phyloP scores from a whole-genome alignment of 1,140 invertebrate genomes.

The Rhyzopertha dominica region DNA sequence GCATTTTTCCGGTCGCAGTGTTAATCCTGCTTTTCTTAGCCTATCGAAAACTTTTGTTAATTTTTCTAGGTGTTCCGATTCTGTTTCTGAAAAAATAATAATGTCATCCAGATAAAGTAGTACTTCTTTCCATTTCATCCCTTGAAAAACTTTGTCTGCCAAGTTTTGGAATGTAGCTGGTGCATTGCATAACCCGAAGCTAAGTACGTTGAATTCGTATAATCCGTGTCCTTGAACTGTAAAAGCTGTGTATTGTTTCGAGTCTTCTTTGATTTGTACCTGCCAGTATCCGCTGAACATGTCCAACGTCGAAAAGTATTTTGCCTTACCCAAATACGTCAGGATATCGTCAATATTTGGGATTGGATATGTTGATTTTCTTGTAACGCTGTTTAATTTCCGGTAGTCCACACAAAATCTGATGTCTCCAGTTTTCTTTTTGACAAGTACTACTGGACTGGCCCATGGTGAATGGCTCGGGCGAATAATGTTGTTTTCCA shows the following conservation, averaged over 20 bases:
- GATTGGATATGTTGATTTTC: constrained; percentile 46
- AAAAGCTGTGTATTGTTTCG: constrained; percentile 46
- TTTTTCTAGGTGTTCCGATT: constrained; percentile 1
- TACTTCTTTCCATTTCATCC: constrained; percentile 19
- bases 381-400: constrained; percentile 42
- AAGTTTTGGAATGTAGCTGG: constrained; percentile 21
- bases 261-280: constrained; percentile 19
- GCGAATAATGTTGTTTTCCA: constrained; percentile 8
- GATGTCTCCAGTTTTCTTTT: too few species aligned
- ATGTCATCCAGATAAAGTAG: constrained; percentile 18
- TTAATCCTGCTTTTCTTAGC: background rate
- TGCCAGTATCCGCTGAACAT: constrained; percentile 51
- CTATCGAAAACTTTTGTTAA: constrained; percentile 4
- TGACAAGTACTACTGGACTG: constrained; percentile 20
- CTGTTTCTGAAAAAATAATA: constrained; percentile 6
- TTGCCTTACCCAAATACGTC: constrained; percentile 31
- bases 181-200: constrained; percentile 26
- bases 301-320: constrained; percentile 42
- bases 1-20: constrained; percentile 1
- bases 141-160: constrained; percentile 17
- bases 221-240: constrained; percentile 20
- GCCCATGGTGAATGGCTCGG: constrained; percentile 14
- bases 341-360: constrained; percentile 48
- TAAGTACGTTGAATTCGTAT: constrained; percentile 25
- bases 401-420: too few species aligned